phyloP scores from a whole-genome alignment of 2,113 vertebrate species.

The Salvelinus alpinus region DNA sequence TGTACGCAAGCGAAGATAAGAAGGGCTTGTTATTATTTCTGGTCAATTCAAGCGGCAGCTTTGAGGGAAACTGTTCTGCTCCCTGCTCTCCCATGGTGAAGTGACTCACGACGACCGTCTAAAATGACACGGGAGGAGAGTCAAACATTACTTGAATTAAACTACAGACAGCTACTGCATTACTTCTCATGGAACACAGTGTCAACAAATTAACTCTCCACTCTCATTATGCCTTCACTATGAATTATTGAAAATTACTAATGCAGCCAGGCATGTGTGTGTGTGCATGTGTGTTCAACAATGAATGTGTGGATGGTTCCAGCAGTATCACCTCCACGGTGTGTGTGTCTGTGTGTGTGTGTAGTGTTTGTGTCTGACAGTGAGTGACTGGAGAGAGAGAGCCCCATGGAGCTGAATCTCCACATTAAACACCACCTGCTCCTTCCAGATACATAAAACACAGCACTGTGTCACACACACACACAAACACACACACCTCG shows the following conservation, averaged over 20 bases:
- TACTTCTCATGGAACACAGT: too few species aligned
- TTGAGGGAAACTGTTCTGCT: too few species aligned
- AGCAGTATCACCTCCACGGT: neutral
- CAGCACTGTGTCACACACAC: constrained; percentile 18
- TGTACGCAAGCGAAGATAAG: too few species aligned
- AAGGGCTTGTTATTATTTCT: too few species aligned
- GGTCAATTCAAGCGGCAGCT: too few species aligned
- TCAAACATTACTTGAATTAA: too few species aligned
- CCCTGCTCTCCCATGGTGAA: too few species aligned
- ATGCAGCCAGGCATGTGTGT: neutral
- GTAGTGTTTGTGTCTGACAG: neutral
- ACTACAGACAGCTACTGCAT: too few species aligned
- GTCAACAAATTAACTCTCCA: neutral
- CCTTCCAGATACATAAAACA: neutral
- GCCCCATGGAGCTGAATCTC: neutral
- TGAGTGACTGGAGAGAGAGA: neutral
- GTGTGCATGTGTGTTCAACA: neutral
- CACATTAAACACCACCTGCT: constrained; percentile 3
- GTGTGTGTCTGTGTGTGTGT: neutral
- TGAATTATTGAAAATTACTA: neutral
- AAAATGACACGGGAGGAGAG: too few species aligned
- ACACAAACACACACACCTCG: constrained; percentile 19
- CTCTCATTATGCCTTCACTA: neutral
- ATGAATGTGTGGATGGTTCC: neutral
- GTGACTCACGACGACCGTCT: too few species aligned